Base-by-base conservation (phyloP, 2,113 vertebrate genomes). In the Cepphus grylle region DNA sequence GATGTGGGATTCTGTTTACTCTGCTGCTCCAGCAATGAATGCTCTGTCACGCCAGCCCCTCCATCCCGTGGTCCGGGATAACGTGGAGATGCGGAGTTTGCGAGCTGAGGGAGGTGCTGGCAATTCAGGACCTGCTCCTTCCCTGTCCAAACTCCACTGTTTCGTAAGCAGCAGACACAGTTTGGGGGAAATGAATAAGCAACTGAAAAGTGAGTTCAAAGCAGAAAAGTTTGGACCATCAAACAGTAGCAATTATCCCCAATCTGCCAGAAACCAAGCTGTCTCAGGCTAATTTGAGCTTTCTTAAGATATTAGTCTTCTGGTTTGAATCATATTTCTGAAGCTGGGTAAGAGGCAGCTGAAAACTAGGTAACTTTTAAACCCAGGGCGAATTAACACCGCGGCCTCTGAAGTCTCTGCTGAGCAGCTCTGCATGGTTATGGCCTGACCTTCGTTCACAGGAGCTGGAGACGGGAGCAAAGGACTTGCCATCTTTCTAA, bases 221-320 rank as follows among this genome's bases (percentile, higher is more conserved):
- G 77, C 93, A 45, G 47, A 55, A 50, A 58, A 74, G 67, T 87
- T 59, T 84, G 81, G 89, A 43, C 20, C 21, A 91, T 80, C 86
- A 73, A 62, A 77, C 94, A 93, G 89, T 81, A 93, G 93, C 73
- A 93, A 61, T 89, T 96, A 81, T 56, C 66, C 79, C 70, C 53
- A 61, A 38, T 84, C 81, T 95, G 76, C 81, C 12, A 49, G 93
- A 95, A 95, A 74, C 86, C 32, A 4, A 91, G n/a, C 90, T 78
- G 87, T 91, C 94, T 91, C 63, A 12, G 83, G 19, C 87, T 94
- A 70, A 95, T 88, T 65, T 56, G 49, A 66, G 80, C 91, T 86
- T 94, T 90, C 67, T 84, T 38, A 80, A 90, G 79, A 16, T 88
- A 73, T 72, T 65, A 77, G 78, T 74, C 81, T 80, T 49, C 86